Conservation (phyloP, 2,888 invertebrate species). For the Netelia fuscicornis region DNA sequence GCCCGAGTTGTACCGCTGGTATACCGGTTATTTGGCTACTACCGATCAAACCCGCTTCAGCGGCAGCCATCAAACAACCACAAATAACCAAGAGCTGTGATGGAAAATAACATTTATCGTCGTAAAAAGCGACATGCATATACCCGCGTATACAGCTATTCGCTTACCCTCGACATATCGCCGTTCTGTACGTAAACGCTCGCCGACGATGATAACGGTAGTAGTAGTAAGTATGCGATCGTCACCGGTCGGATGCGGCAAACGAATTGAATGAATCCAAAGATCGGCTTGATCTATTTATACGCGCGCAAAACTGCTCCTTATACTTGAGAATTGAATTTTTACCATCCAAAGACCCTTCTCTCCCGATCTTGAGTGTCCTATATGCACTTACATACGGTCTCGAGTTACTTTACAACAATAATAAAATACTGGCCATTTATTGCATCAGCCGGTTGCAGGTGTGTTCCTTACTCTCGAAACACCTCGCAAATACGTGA, state of each 20-base stretch:
- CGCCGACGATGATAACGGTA: background rate
- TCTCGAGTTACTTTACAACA: background rate
- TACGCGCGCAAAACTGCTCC: constrained; percentile 33
- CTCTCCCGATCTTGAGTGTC: background rate
- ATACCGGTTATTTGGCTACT: constrained; percentile 71
- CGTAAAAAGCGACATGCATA: background rate
- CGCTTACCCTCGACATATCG: constrained; percentile 55
- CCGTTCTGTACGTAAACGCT: background rate
- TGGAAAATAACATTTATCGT: background rate
- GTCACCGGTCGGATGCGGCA: constrained; percentile 20
- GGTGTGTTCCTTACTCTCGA: background rate
- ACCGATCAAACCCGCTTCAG: constrained; percentile 76
- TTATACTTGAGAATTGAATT: background rate
- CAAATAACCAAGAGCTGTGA: constrained; percentile 74
- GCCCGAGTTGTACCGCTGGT: constrained; percentile 50
- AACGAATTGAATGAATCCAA: constrained; percentile 54
- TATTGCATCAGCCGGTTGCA: background rate
- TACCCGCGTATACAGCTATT: background rate
- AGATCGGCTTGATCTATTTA: constrained; percentile 47
- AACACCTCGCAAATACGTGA: background rate
- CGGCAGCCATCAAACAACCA: constrained; percentile 77
- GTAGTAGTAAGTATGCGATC: background rate
- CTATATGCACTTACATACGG: background rate
- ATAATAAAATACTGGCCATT: background rate
- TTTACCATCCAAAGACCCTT: constrained; percentile 20